Conservation (phyloP, 2,888 invertebrate species). For the Apodemia duryi region DNA sequence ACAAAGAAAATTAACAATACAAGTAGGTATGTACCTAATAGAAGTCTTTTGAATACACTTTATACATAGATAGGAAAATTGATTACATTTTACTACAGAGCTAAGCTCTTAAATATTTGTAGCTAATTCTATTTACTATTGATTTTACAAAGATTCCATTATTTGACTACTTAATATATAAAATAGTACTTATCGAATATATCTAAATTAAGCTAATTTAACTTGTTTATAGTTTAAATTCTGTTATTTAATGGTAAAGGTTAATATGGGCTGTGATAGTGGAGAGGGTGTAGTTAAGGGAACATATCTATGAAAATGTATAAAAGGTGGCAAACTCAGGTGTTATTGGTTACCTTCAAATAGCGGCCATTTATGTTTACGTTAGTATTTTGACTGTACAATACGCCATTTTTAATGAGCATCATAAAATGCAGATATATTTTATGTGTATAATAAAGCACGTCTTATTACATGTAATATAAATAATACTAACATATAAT, state of each 20-base stretch:
- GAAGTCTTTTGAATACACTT: slow-evolving; percentile 27
- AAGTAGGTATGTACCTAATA: slow-evolving; percentile 13
- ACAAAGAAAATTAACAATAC: slow-evolving; percentile 8
- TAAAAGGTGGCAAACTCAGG: slow-evolving; percentile 19
- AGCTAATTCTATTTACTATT: slow-evolving; percentile 23
- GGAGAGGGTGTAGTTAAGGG: slow-evolving; percentile 59
- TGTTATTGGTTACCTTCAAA: slow-evolving; percentile 7
- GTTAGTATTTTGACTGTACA: neutral
- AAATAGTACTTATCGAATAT: slow-evolving; percentile 50
- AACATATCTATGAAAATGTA: slow-evolving; percentile 45
- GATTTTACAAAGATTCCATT: slow-evolving; percentile 36
- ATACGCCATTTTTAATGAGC: too few relatives aligned
- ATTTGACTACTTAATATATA: slow-evolving; percentile 35
- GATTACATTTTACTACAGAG: slow-evolving; percentile 31
- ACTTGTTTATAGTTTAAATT: slow-evolving; percentile 56
- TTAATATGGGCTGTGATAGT: slow-evolving; percentile 70
- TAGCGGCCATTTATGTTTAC: neutral
- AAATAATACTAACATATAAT: too few relatives aligned
- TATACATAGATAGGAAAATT: slow-evolving; percentile 27
- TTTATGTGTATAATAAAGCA: too few relatives aligned
- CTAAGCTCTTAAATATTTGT: slow-evolving; percentile 29
- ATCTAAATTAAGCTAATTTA: slow-evolving; percentile 41
- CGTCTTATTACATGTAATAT: too few relatives aligned
- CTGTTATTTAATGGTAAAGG: slow-evolving; percentile 60
- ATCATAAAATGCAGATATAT: too few relatives aligned